A percentile compares a stretch with the other conserved stretches of the same genome.
phyloP scores from a whole-genome alignment of 2,113 vertebrate species.

The Melanerpes aurifrons region DNA sequence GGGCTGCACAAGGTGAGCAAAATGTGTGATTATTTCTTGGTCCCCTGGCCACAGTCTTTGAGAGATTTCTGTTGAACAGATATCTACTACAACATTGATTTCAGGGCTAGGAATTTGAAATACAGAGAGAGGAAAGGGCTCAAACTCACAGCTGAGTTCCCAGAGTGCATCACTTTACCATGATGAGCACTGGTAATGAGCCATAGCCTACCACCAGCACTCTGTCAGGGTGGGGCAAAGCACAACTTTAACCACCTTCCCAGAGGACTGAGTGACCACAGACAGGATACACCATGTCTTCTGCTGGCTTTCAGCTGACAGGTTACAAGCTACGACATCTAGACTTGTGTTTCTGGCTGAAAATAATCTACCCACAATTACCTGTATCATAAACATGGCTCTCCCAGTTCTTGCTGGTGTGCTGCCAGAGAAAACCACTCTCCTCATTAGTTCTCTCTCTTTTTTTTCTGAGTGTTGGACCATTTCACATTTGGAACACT shows the following conservation, averaged over 20 bases:
- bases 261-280: neutral
- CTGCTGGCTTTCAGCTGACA: neutral
- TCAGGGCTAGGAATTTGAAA: neutral
- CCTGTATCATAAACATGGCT: neutral
- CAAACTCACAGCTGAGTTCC: neutral
- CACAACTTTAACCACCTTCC: neutral
- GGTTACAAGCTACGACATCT: neutral
- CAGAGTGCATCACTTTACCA: neutral
- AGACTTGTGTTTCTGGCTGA: neutral
- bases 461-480: neutral
- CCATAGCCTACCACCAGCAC: neutral
- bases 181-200: neutral
- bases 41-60: neutral
- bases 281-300: accelerated
- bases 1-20: neutral
- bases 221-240: neutral
- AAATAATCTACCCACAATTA: neutral
- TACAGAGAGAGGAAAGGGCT: neutral
- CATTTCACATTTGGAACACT: neutral
- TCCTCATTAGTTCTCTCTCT: neutral
- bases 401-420: neutral
- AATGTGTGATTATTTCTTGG: neutral
- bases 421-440: neutral
- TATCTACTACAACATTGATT: neutral
- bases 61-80: neutral